Evolutionary conservation across 2,888 invertebrate genomes (phyloP), one percentile per base, ranked within the genome.

Genomic region (Drosophila imparisetae): DNA sequence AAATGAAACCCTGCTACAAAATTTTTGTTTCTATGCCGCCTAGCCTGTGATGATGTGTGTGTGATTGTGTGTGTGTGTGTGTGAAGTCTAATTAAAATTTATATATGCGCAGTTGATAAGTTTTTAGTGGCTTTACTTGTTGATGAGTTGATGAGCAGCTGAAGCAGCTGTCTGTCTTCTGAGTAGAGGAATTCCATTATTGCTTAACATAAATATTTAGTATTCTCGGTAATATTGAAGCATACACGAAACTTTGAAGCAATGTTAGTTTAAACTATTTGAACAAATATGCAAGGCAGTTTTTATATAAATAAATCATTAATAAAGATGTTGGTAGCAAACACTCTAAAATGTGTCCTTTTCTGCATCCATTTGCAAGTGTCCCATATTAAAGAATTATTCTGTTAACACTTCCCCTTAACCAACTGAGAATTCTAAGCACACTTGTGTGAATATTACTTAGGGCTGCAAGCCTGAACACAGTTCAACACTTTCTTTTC

Each of bases 51-150:
- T 66, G 57, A 30, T 58, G 29, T 60, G 40, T 49, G 53, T 53
- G 48, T 59, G 30, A 49, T 13, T 54, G 54, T 30, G 18, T 53
- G 40, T 36, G n/a, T 52, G 66, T 67, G 60, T 67, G 60, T 58
- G 40, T 71, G 52, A 68, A 71, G 70, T 86, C 83, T 84, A 85
- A 85, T 85, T 85, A 85, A 85, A 89, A 86, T 85, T 83, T 89
- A 86, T 86, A 79, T 86, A 79, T 89, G 81, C 87, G 86, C 84
- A 74, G 81, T 79, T 80, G 84, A 72, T 85, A 85, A 86, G 86
- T 89, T 89, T 85, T 84, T 83, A 86, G 81, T 88, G 81, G 84
- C 78, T 88, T 79, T 77, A 74, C 72, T 81, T 70, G 70, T 76
- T 72, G 80, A 72, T 61, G 80, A 80, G 78, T 76, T 72, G 80